Percentiles rank a stretch among this genome's conserved stretches.
Evolutionary conservation across 35 echinoderm and acorn worm genomes (phyloP).

Genomic region (Ptychodera flava): DNA sequence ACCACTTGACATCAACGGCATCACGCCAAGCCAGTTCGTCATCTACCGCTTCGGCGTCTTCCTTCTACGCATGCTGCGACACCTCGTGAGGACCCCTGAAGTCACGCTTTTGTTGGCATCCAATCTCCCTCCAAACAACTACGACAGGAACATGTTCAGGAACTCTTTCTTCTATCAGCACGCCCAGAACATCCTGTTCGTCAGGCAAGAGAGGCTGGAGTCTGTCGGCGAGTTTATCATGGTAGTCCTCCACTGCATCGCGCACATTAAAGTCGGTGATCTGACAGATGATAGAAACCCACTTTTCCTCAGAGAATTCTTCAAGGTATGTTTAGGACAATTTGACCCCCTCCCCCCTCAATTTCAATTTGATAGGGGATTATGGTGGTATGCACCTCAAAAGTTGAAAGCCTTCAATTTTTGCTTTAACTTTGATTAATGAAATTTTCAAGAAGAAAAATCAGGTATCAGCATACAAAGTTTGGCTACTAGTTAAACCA

Average conservation of each 20-base stretch:
- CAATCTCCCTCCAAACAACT: slow-evolving; percentile 74
- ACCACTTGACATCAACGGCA: slow-evolving; percentile 91
- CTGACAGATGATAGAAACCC: slow-evolving; percentile 73
- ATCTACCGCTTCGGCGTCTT: slow-evolving; percentile 97
- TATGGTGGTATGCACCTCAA: too few relatives aligned
- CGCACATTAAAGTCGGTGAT: slow-evolving; percentile 89
- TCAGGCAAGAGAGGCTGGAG: slow-evolving; percentile 79
- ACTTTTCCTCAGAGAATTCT: slow-evolving; percentile 81
- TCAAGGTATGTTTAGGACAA: slow-evolving; percentile 46
- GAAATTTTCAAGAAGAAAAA: too few relatives aligned
- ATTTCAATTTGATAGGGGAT: too few relatives aligned
- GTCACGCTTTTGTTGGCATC: slow-evolving; percentile 82
- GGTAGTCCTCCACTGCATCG: slow-evolving; percentile 85
- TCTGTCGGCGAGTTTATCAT: slow-evolving; percentile 94
- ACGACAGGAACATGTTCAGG: slow-evolving; percentile 90
- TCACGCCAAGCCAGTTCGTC: slow-evolving; percentile 93
- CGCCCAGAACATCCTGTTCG: slow-evolving; percentile 82
- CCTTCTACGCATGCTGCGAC: slow-evolving; percentile 61
- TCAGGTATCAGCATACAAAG: too few relatives aligned
- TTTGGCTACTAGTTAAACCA: too few relatives aligned
- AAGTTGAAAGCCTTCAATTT: too few relatives aligned
- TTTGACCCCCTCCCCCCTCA: not conserved
- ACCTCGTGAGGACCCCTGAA: slow-evolving; percentile 58
- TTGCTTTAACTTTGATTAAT: too few relatives aligned
- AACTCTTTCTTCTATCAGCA: slow-evolving; percentile 98